Base-by-base conservation (phyloP, 2,113 vertebrate species). In the Tragulus kanchil region DNA sequence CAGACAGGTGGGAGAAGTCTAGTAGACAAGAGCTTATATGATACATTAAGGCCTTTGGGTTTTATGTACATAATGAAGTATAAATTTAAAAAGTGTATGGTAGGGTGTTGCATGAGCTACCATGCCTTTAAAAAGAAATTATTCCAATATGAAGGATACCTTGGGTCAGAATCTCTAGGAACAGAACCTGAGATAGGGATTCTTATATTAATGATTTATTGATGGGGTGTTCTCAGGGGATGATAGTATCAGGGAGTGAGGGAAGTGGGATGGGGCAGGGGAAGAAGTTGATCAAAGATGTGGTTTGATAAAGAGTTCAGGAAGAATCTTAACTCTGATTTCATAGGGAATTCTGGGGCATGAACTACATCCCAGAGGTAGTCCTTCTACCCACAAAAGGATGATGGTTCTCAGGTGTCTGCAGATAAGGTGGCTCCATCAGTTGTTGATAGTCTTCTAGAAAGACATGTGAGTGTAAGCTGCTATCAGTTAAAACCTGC, bases 121-220 rank as follows among this genome's bases (percentile, higher is more conserved):
- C 81, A 8, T 85, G 52, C n/a, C 73, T 82, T 85, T 92, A 75
- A 91, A 54, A 75, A 59, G 48, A 81, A 87, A 52, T 77, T 54
- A 61, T 77, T 67, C 8, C 67, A 77, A 21, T 59, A n/a, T 77
- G 42, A 91, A 75, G 12, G 50, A n/a, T 54, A 14, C 59, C 25
- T 87, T 91, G 61, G 10, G 13, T 75, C 28, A 4, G 31, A 69
- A 67, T 91, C 77, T 19, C 59, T 94, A 71, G 79, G 79, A 85
- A 56, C 64, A 87, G 65, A 89, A 14, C 45, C 69, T 62, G 52
- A 69, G 42, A n/a, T 90, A 42, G 10, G 14, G 42, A 86, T 45
- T 86, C 17, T 90, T 92, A 31, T 45, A 36, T 45, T 75, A 84
- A 42, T 31, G 78, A 94, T 64, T 92, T 64, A 42, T 64, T 95